Evolutionary conservation across 2,888 invertebrate genomes (phyloP).

Genomic region (Tiphia femorata): DNA sequence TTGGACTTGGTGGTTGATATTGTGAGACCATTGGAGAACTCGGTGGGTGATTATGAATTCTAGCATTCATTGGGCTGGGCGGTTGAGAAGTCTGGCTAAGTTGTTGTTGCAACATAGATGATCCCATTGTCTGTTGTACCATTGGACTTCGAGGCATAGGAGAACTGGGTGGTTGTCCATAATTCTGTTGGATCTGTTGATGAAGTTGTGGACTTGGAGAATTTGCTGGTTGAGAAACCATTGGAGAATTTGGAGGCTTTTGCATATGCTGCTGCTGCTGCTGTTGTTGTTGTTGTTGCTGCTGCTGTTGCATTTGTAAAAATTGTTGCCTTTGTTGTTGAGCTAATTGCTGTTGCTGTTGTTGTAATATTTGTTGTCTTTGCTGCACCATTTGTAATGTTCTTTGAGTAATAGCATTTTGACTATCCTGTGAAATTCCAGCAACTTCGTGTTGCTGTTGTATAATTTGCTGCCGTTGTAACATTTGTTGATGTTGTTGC

Average conservation of each 20-base stretch:
- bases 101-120: constrained; percentile 68
- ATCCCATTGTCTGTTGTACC: constrained; percentile 67
- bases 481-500: constrained; percentile 67
- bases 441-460: constrained; percentile 63
- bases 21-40: constrained; percentile 65
- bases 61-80: constrained; percentile 65
- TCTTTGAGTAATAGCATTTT: constrained; percentile 48
- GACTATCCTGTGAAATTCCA: constrained; percentile 46
- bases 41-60: constrained; percentile 63
- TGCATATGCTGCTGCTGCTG: constrained; percentile 67
- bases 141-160: constrained; percentile 69
- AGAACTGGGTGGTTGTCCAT: constrained; percentile 71
- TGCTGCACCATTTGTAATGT: constrained; percentile 51
- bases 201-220: constrained; percentile 68
- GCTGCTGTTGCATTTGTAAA: constrained; percentile 62
- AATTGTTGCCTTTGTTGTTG: constrained; percentile 62
- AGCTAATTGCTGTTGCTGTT: constrained; percentile 70
- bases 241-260: constrained; percentile 68
- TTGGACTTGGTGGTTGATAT: constrained; percentile 68
- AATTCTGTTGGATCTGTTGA: constrained; percentile 64
- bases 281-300: constrained; percentile 51
- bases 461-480: constrained; percentile 69
- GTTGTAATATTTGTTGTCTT: constrained; percentile 57
- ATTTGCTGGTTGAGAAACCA: constrained; percentile 65
- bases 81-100: constrained; percentile 65